Percentiles rank a stretch among this genome's conserved stretches.
Evolutionary conservation across 92 coral and sea anemone species (phyloP).

Genomic region (Epizoanthus stellaris): DNA sequence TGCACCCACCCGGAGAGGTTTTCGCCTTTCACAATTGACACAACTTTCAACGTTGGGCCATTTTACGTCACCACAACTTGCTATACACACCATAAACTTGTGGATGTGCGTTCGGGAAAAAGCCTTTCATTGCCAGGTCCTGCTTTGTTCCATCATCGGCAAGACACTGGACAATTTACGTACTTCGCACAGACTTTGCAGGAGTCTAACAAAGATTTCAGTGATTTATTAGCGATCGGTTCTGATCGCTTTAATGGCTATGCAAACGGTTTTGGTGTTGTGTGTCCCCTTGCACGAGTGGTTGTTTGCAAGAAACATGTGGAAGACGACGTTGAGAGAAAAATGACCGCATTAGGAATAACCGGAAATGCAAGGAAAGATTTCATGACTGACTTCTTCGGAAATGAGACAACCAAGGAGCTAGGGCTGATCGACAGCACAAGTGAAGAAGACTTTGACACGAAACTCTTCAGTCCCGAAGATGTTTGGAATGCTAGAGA

Average conservation of each 20-base stretch:
- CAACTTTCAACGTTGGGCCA: slow-evolving; percentile 51
- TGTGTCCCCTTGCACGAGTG: slow-evolving; percentile 43
- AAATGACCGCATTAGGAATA: slow-evolving; percentile 41
- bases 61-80: slow-evolving; percentile 56
- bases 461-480: slow-evolving; percentile 19
- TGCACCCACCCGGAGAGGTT: slow-evolving; percentile 48
- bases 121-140: slow-evolving; percentile 59
- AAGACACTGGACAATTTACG: slow-evolving; percentile 50
- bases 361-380: slow-evolving; percentile 10
- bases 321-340: slow-evolving; percentile 23
- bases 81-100: slow-evolving; percentile 52
- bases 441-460: slow-evolving; percentile 50
- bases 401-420: slow-evolving; percentile 29
- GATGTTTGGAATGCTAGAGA: slow-evolving; percentile 39
- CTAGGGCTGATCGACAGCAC: slow-evolving; percentile 23
- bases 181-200: slow-evolving; percentile 58
- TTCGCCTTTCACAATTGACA: slow-evolving; percentile 50
- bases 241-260: slow-evolving; percentile 44
- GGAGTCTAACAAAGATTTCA: slow-evolving; percentile 16
- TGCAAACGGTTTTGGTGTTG: slow-evolving; percentile 32
- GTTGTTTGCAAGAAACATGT: slow-evolving; percentile 53
- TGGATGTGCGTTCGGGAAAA: slow-evolving; percentile 41
- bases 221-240: slow-evolving; percentile 39
- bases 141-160: slow-evolving; percentile 55
- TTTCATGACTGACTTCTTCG: slow-evolving; percentile 49